Evolutionary conservation across 2,113 vertebrate genomes (phyloP).

Genomic region (Equus quagga): DNA sequence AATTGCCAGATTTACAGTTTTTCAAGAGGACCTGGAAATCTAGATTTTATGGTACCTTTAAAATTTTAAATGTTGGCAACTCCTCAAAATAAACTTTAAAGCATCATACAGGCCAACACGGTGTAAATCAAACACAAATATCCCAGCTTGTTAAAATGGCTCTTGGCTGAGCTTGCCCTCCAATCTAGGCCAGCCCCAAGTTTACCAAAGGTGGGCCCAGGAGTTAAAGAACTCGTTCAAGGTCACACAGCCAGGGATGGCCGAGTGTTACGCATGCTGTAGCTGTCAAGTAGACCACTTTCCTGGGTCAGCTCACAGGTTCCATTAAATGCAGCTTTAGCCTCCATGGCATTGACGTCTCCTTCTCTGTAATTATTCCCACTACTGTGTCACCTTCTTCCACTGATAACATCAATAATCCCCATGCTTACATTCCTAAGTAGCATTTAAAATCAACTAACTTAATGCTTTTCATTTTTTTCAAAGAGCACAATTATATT

Average conservation of each 20-base stretch:
- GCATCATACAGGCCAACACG: not conserved
- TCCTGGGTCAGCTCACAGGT: not conserved
- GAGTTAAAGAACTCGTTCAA: not conserved
- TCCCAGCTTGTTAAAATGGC: not conserved
- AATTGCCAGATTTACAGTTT: rapidly evolving
- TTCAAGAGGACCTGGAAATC: not conserved
- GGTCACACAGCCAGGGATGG: not conserved
- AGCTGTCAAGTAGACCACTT: not conserved
- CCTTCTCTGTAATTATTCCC: too few relatives aligned
- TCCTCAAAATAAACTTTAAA: not conserved
- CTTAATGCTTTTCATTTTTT: not conserved
- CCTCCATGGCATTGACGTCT: not conserved
- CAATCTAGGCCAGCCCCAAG: not conserved
- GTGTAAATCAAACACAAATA: not conserved
- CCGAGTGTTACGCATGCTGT: rapidly evolving
- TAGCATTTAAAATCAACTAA: constrained; percentile 58
- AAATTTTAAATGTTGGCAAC: not conserved
- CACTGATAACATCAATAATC: not conserved
- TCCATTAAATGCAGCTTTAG: too few relatives aligned
- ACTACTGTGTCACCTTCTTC: not conserved
- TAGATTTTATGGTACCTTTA: not conserved
- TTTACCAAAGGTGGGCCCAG: not conserved
- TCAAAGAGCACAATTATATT: constrained; percentile 52
- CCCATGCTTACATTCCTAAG: not conserved
- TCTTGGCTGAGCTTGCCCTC: not conserved